Evolutionary conservation across 2,797 vertebrate genomes (phyloP), one percentile per base, ranked within the genome.

Genomic region (Eurystomus glaucurus): DNA sequence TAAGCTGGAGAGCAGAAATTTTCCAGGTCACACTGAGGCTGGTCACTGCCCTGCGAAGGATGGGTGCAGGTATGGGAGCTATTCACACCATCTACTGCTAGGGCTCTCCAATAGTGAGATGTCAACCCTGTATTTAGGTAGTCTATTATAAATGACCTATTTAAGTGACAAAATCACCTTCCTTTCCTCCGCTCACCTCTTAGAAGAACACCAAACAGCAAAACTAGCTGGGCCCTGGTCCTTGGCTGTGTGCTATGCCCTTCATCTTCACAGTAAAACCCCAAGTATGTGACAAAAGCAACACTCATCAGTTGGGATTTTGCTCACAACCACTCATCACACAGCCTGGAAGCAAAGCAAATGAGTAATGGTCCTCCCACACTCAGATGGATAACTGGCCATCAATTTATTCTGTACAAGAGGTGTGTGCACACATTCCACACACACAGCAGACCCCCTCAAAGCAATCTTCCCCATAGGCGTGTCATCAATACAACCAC

Each of bases 51-150:
- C 37, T 52, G 5, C 0, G 2, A 46, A 43, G 54, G 25, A 51
- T 0, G 2, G 25, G 11, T 41, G 33, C 39, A 52, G 41, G 31
- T 0, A 0, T 13, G 41, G 48, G 41, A 72, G 61, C 26, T 58
- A 11, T 41, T 74, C 39, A 41, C n/a, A 6, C 9, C 25, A 29
- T 3, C 54, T 46, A 3, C 48, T 57, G 50, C 37, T 48, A 66
- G 29, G 10, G 22, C 37, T 64, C 43, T 82, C 50, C 88, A 57
- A n/a, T 15, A 37, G 52, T 10, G 28, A 72, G 31, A n/a, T 28
- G 12, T 45, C 29, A 35, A 28, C 26, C 11, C 41, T 20, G 8
- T 29, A 23, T 69, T 88, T 65, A 57, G 31, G 16, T 12, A 57
- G 52, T 2, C 33, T 80, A 13, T 51, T 48, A 65, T 12, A 58